Percentiles rank a stretch among this genome's conserved stretches.
Evolutionary conservation across 2,113 vertebrate genomes (phyloP).

Genomic region (Pollimyrus isidori): DNA sequence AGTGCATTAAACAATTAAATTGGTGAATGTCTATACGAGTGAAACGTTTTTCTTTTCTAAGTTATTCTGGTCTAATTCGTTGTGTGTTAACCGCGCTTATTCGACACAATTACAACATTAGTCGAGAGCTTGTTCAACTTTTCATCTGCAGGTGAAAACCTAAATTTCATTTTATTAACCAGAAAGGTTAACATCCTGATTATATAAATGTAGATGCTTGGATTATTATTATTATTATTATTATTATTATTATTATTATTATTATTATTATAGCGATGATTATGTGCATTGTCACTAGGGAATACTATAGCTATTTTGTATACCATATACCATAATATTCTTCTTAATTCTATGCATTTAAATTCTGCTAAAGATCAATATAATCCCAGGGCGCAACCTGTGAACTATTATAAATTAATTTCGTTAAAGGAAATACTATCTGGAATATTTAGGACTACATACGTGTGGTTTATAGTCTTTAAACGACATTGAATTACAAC

Average conservation of each 20-base stretch:
- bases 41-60: neutral
- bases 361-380: neutral
- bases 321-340: neutral
- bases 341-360: neutral
- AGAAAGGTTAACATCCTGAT: neutral
- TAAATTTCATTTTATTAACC: neutral
- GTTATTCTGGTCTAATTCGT: neutral
- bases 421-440: neutral
- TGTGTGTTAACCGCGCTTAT: neutral
- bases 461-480: neutral
- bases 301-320: neutral
- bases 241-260: neutral
- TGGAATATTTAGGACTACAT: neutral
- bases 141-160: neutral
- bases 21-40: neutral
- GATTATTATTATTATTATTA: neutral
- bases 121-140: neutral
- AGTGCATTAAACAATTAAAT: neutral
- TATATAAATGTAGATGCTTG: neutral
- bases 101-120: neutral
- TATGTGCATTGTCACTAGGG: neutral
- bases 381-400: neutral
- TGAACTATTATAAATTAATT: neutral
- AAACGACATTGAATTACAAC: neutral
- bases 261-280: neutral